phyloP scores from a whole-genome alignment of 2,888 invertebrate genomes.

The Andricus quercusramuli region DNA sequence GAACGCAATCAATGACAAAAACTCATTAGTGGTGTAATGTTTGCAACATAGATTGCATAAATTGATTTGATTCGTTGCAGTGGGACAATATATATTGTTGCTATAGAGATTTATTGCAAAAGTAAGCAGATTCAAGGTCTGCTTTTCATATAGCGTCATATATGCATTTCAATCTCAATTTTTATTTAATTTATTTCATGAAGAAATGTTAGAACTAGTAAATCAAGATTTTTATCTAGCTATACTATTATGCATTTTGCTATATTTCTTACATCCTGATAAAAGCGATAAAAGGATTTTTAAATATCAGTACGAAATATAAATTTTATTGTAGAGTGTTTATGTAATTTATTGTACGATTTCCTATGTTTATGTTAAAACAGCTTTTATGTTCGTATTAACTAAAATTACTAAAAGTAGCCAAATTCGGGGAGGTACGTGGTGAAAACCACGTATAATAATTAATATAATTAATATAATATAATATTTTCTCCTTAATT shows the following conservation, averaged over 20 bases:
- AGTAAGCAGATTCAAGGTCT: conserved; percentile 14
- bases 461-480: no score
- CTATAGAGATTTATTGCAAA: conserved; percentile 31
- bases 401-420: no score
- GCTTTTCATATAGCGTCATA: not conserved
- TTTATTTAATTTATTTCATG: not conserved
- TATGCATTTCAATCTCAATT: not conserved
- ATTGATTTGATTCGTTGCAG: conserved; percentile 18
- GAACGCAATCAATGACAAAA: conserved; percentile 1
- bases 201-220: not conserved
- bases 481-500: no score
- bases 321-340: no score
- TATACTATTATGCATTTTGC: not conserved
- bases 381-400: no score
- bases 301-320: no score
- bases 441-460: no score
- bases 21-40: conserved; percentile 17
- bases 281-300: no score
- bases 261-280: not conserved
- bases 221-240: not conserved
- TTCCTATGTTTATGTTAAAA: no score
- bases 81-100: conserved; percentile 24
- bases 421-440: no score
- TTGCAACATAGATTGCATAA: conserved; percentile 17
- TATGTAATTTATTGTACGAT: no score